Conservation (phyloP, 2,113 vertebrate species). For the Oncorhynchus nerka region DNA sequence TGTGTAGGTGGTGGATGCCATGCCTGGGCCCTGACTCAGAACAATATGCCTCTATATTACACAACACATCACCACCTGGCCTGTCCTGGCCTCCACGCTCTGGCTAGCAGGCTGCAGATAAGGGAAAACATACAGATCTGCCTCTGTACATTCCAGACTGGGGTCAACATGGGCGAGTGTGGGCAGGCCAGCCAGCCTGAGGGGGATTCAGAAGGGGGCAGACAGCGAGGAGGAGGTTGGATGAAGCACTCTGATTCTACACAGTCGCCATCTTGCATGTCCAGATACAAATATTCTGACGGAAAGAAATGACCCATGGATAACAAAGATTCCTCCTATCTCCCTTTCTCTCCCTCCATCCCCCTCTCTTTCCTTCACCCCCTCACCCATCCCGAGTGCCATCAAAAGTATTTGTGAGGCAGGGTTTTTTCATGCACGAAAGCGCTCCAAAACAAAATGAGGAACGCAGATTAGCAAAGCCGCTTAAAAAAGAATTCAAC, state of each 20-base stretch:
- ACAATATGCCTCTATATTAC: slow-evolving; percentile 11
- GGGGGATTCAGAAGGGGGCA: neutral
- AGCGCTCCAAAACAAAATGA: slow-evolving; percentile 46
- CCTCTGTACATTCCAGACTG: slow-evolving; percentile 16
- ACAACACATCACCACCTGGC: slow-evolving; percentile 16
- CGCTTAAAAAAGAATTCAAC: slow-evolving; percentile 44
- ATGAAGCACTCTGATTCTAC: slow-evolving; percentile 13
- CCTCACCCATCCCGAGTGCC: slow-evolving; percentile 1
- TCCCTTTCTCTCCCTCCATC: neutral
- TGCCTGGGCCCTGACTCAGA: slow-evolving; percentile 13
- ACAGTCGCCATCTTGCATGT: slow-evolving; percentile 18
- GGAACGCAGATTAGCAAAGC: slow-evolving; percentile 46
- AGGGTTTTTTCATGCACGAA: slow-evolving; percentile 43
- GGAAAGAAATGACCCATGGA: slow-evolving; percentile 23
- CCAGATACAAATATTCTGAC: slow-evolving; percentile 15
- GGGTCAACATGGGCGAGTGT: slow-evolving; percentile 8
- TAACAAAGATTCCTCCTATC: slow-evolving; percentile 17
- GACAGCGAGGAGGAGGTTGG: neutral
- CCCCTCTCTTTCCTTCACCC: slow-evolving; percentile 1
- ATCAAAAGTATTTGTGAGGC: slow-evolving; percentile 31
- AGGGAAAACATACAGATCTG: neutral
- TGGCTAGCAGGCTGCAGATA: slow-evolving; percentile 11
- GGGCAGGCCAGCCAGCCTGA: slow-evolving; percentile 13
- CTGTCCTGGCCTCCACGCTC: neutral
- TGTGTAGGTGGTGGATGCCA: slow-evolving; percentile 8